Base-by-base conservation (phyloP, 2,797 vertebrate genomes). In the Cryptoprocta ferox region DNA sequence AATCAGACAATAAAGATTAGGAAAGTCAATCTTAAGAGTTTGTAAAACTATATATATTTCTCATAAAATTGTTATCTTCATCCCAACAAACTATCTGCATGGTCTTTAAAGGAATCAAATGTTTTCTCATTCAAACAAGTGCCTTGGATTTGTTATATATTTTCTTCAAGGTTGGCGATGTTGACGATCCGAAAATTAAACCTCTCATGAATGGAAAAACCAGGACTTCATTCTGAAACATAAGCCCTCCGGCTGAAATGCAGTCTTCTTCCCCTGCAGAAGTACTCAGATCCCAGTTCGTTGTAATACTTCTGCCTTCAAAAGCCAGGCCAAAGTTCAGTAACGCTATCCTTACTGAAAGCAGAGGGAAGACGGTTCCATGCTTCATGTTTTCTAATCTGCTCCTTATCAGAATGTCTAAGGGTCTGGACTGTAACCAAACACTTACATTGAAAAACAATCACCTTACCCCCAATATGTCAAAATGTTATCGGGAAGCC, bases 401-500 rank as follows among this genome's bases (percentile, higher is more conserved):
- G 70, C 65, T 97, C 97, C 83, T 73, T 37, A 97, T 96, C 94
- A 97, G 93, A 88, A 92, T 14, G 56, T 86, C 93, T 48, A 83
- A 78, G 68, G 73, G 79, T 89, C 95, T 80, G 39, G 75, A 85
- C 70, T 80, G 95, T 82, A 97, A 97, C 89, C 45, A 70, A 39
- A 97, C 18, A 88, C 92, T 37, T 71, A 65, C 79, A 91, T 97
- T 96, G 91, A 86, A 96, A 95, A 97, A 95, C 61, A 95, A 89
- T 95, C 88, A 94, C 87, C 90, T 95, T 68, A 84, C 70, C 73
- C 76, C 70, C 89, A 30, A 19, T 32, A 94, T 89, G 86, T 86
- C 94, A 93, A 96, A 95, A 94, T 91, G 96, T 95, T 97, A 97
- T 95, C 96, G 48, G 89, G 71, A 91, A 89, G 80, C 48, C 73